These are phyloP conservation scores for Apostichopus japonicus DNA, from an alignment of 35 echinoderm and acorn worm genomes.

Conservation along the genomic window DNA sequence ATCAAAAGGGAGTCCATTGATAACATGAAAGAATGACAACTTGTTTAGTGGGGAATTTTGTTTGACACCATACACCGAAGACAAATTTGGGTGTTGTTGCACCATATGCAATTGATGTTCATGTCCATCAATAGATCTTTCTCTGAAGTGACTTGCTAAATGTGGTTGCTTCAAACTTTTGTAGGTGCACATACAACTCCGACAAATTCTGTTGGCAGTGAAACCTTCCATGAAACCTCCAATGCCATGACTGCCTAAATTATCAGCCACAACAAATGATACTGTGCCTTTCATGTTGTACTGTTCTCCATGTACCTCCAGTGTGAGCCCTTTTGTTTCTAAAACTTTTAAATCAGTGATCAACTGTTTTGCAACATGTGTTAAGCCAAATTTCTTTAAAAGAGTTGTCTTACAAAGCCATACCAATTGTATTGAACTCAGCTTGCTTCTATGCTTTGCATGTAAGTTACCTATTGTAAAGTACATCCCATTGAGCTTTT, in stretches of 20 bases:
- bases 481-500: no score
- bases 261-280: slow-evolving; percentile 58
- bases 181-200: no score
- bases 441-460: slow-evolving; percentile 57
- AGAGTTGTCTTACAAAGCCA: slow-evolving; percentile 64
- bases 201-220: no score
- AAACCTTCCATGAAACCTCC: slow-evolving; percentile 67
- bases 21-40: not conserved
- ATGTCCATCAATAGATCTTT: no score
- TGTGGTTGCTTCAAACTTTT: no score
- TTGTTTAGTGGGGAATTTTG: not conserved
- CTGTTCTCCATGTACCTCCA: no score
- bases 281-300: no score
- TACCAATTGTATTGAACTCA: slow-evolving; percentile 62
- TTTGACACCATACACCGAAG: not conserved
- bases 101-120: no score
- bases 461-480: no score
- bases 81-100: slow-evolving; percentile 10
- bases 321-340: slow-evolving; percentile 54
- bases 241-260: no score
- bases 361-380: slow-evolving; percentile 52
- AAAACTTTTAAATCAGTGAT: slow-evolving; percentile 59
- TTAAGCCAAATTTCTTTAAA: no score
- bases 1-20: slow-evolving; percentile 21
- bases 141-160: no score